phyloP scores from a whole-genome alignment of 2,888 invertebrate species.

The Clusia tigrina region DNA sequence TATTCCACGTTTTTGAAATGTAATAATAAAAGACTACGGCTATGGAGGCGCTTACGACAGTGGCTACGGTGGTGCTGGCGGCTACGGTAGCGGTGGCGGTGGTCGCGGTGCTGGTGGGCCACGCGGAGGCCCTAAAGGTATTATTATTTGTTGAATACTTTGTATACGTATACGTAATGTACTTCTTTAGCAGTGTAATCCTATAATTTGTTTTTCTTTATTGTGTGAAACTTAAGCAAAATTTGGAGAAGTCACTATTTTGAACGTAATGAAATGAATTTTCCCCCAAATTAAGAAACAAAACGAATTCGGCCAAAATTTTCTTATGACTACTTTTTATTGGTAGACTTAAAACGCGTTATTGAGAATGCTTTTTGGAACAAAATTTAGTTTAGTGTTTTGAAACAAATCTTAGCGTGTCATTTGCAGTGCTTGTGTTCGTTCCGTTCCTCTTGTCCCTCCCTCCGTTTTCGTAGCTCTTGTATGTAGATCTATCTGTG shows the following conservation, averaged over 20 bases:
- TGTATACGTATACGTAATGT: background rate
- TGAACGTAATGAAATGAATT: too few relatives aligned
- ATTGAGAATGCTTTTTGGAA: too few relatives aligned
- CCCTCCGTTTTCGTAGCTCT: background rate
- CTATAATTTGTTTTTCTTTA: constrained; percentile 25
- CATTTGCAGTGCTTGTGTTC: too few relatives aligned
- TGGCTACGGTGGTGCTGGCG: constrained; percentile 87
- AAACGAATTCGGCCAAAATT: constrained; percentile 22
- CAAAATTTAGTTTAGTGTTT: too few relatives aligned
- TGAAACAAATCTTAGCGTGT: too few relatives aligned
- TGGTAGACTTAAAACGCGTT: too few relatives aligned
- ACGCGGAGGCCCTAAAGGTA: constrained; percentile 89
- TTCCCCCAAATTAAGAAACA: constrained; percentile 25
- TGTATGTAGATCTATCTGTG: too few relatives aligned
- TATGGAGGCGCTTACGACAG: constrained; percentile 67
- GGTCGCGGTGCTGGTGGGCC: constrained; percentile 81
- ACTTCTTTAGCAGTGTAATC: constrained; percentile 31
- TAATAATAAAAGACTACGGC: constrained; percentile 70
- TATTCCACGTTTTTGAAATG: constrained; percentile 10
- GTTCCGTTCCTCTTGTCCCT: background rate
- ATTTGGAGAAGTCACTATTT: too few relatives aligned
- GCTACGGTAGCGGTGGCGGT: constrained; percentile 83
- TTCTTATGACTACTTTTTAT: constrained; percentile 20
- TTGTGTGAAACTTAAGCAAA: background rate
- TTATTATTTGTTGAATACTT: constrained; percentile 29